These are phyloP conservation scores for Eupithecia subfuscata DNA, from an alignment of 2,888 invertebrate genomes.

Conservation along the genomic window DNA sequence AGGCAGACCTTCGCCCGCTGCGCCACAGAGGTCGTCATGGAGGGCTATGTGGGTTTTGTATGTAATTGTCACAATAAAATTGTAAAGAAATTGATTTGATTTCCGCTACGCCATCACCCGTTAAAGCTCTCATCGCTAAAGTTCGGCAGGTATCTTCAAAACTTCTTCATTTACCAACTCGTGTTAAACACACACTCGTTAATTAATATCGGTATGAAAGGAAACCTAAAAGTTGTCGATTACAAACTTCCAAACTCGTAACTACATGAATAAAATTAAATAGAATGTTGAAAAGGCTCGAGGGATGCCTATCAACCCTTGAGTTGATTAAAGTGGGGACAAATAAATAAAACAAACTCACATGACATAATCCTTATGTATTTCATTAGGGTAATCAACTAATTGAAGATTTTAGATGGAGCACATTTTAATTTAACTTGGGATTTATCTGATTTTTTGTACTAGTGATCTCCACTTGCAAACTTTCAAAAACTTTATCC, in stretches of 20 bases:
- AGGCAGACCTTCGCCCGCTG: no score
- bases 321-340: conserved; percentile 68
- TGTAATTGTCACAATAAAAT: neutral
- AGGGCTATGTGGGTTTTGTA: no score
- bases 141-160: conserved; percentile 60
- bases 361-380: conserved; percentile 55
- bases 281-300: conserved; percentile 62
- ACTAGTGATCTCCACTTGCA: neutral
- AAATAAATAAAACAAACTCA: conserved; percentile 65
- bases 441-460: neutral
- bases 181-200: conserved; percentile 69
- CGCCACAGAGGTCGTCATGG: no score
- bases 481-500: neutral
- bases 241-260: conserved; percentile 65
- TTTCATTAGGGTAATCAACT: conserved; percentile 37
- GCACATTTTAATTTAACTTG: neutral
- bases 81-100: neutral
- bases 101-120: neutral
- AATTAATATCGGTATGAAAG: conserved; percentile 78
- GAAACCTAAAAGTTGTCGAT: conserved; percentile 77
- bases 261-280: conserved; percentile 63
- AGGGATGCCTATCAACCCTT: conserved; percentile 55
- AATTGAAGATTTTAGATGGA: conserved; percentile 18
- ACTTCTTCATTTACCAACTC: conserved; percentile 74
- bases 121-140: conserved; percentile 59